Evolutionary conservation across 2,113 vertebrate genomes (phyloP), one percentile per base, ranked within the genome.

Genomic region (Pagrus major): DNA sequence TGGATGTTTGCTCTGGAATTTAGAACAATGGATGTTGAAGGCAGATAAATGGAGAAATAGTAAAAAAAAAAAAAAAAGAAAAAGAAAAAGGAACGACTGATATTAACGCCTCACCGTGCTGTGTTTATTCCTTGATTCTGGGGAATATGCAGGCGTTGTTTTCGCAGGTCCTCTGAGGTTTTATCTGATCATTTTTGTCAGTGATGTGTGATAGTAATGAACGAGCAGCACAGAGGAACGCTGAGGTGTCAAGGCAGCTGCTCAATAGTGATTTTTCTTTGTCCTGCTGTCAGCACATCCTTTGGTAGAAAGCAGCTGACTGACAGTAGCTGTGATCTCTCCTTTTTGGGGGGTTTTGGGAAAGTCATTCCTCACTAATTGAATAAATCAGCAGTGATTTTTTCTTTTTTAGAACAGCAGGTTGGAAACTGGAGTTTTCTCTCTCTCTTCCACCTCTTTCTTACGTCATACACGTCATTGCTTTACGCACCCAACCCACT

Each of bases 281-380:
- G 56, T 82, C 68, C 47, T 41, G 67, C 47, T 41, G 67, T 81
- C 86, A 88, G 75, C 74, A 79, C 69, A 80, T 68, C 67, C 49
- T 52, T 11, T 59, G 18, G 35, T 33, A 9, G 61, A 66, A 29
- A 69, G 46, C 81, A 21, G 76, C 72, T 46, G 64, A 69, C 42
- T 60, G 78, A 51, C 78, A 67, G 67, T 18, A 6, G 10, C 23
- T 80, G 61, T 10, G 44, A 63, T 65, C 67, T 72, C 76, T 79
- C 59, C 33, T 83, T 73, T 72, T 80, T 27, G n/a, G n/a, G 41
- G 35, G 31, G 41, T 85, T 69, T 66, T 68, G 55, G 80, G 31
- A 78, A n/a, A 84, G 56, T 74, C 80, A 54, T 51, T 73, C 10
- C 25, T 70, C 23, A n/a, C 63, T 92, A 77, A 85, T 83, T 78